These are phyloP conservation scores for Pachyuromys duprasi DNA, from an alignment of 2,797 vertebrate species.

Conservation along the genomic window DNA sequence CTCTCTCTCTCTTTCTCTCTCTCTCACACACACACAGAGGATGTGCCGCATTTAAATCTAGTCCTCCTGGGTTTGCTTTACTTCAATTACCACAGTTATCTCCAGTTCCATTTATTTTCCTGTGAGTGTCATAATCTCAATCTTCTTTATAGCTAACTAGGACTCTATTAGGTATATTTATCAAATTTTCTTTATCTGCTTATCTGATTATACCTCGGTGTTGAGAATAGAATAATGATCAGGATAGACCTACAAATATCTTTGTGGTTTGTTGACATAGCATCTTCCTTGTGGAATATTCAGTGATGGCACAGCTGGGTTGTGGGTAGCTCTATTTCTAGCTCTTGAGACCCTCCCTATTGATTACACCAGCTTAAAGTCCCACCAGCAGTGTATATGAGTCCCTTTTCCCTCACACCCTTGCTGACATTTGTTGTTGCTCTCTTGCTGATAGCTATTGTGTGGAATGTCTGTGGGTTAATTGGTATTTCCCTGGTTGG, in stretches of 20 bases:
- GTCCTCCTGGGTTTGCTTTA: background rate
- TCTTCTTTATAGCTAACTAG: background rate
- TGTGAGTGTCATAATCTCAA: too few relatives aligned
- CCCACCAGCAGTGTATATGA: background rate
- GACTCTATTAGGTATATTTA: background rate
- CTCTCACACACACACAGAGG: background rate
- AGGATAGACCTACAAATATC: too few relatives aligned
- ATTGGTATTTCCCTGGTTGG: background rate
- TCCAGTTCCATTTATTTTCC: background rate
- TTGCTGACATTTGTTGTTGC: too few relatives aligned
- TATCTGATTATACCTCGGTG: background rate
- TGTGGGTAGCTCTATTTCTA: background rate
- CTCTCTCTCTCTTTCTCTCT: too few relatives aligned
- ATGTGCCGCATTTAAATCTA: background rate
- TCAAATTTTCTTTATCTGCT: background rate
- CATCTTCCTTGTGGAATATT: too few relatives aligned
- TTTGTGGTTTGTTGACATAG: too few relatives aligned
- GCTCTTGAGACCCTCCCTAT: background rate
- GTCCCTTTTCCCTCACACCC: background rate
- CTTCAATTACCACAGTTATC: background rate
- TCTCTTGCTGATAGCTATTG: background rate
- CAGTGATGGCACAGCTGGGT: background rate
- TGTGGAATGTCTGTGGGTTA: background rate
- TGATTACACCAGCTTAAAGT: background rate
- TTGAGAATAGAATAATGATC: background rate